phyloP scores from a whole-genome alignment of 2,797 vertebrate genomes.

The Cyprinella venusta region DNA sequence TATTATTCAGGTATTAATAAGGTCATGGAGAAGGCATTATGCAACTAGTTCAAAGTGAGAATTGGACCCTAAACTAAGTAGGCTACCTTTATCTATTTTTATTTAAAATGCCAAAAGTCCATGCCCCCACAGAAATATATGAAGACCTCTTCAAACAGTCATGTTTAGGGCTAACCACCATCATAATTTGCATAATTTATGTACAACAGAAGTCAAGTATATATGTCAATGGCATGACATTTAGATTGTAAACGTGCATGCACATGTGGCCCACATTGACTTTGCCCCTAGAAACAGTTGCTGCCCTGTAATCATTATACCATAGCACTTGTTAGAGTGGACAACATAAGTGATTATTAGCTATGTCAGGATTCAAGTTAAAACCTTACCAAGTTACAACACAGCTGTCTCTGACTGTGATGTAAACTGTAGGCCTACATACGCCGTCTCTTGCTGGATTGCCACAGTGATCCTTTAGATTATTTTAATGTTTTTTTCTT shows the following conservation, averaged over 20 bases:
- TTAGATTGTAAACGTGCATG: not conserved
- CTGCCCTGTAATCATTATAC: slow-evolving; percentile 50
- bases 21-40: too few relatives aligned
- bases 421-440: slow-evolving; percentile 14
- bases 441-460: not conserved
- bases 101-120: too few relatives aligned
- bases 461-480: not conserved
- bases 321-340: slow-evolving; percentile 27
- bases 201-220: slow-evolving; percentile 7
- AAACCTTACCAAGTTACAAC: slow-evolving; percentile 28
- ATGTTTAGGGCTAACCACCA: not conserved
- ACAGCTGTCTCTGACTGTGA: slow-evolving; percentile 33
- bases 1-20: too few relatives aligned
- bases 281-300: slow-evolving; percentile 38
- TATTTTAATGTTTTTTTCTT: not conserved
- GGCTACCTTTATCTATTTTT: too few relatives aligned
- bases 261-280: slow-evolving; percentile 1
- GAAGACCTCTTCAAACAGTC: not conserved
- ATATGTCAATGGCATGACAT: slow-evolving; percentile 29
- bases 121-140: not conserved
- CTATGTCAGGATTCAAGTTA: slow-evolving; percentile 31
- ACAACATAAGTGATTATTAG: slow-evolving; percentile 45
- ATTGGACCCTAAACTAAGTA: too few relatives aligned
- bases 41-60: too few relatives aligned
- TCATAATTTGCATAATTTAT: not conserved